A percentile compares a stretch with the other conserved stretches of the same genome.
phyloP scores from a whole-genome alignment of 2,113 vertebrate genomes.

The Fregata magnificens region DNA sequence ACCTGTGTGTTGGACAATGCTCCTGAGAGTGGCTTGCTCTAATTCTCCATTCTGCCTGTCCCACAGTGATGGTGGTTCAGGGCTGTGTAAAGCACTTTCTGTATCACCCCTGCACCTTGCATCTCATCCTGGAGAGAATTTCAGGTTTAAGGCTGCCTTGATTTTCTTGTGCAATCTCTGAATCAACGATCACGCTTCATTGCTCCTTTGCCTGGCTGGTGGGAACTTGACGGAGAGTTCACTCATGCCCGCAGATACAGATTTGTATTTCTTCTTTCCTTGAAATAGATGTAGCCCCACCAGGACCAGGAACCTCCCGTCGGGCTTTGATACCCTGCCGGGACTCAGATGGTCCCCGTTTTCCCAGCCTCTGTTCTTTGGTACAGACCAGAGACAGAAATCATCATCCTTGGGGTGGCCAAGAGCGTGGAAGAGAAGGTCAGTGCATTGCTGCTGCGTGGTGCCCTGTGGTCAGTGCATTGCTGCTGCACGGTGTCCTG shows the following conservation, averaged over 20 bases:
- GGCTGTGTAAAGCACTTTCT: neutral
- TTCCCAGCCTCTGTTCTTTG: neutral
- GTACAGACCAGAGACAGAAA: neutral
- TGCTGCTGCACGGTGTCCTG: fast-evolving
- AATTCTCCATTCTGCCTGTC: neutral
- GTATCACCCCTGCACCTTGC: neutral
- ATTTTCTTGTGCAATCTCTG: neutral
- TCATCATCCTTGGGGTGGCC: neutral
- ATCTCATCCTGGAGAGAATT: neutral
- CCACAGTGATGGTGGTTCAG: neutral
- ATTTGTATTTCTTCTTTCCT: neutral
- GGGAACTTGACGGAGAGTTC: neutral
- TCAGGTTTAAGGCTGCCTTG: neutral
- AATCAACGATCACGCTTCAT: neutral
- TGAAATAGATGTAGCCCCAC: neutral
- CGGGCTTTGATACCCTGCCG: neutral
- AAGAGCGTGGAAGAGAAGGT: neutral
- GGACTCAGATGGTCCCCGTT: neutral
- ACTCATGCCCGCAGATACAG: neutral
- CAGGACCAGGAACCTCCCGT: fast-evolving
- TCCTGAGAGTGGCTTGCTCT: neutral
- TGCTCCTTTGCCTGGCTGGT: neutral
- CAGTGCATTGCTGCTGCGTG: fast-evolving
- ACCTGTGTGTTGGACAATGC: too few species aligned
- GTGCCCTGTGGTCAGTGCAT: fast-evolving